phyloP scores from a whole-genome alignment of 2,797 vertebrate species.

The Eulemur mongoz region DNA sequence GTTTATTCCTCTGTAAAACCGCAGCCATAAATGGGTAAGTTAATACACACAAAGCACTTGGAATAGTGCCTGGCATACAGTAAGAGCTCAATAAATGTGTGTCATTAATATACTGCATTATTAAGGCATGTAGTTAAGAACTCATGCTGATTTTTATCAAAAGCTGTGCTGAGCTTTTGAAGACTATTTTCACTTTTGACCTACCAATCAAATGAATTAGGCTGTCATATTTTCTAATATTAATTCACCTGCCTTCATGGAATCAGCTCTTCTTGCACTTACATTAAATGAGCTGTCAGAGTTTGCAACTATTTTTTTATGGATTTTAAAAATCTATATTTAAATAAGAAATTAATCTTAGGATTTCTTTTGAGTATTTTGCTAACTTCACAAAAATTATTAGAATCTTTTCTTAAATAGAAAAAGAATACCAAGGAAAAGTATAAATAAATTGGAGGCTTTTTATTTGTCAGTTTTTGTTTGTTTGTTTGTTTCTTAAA shows the following conservation, averaged over 20 bases:
- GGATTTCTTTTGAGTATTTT: neutral
- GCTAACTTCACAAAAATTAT: neutral
- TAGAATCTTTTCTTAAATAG: neutral
- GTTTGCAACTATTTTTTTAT: neutral
- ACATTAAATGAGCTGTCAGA: neutral
- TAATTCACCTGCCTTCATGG: neutral
- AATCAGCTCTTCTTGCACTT: neutral
- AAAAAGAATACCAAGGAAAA: neutral
- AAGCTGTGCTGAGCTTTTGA: neutral
- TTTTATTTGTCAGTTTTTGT: neutral
- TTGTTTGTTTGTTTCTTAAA: neutral
- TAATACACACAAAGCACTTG: neutral
- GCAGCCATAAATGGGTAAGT: neutral
- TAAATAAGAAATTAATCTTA: neutral
- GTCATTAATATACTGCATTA: neutral
- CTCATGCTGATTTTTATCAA: neutral
- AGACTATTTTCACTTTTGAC: neutral
- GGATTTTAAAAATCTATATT: neutral
- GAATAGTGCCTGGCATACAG: neutral
- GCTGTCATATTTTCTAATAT: neutral
- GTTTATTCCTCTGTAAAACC: slow-evolving; percentile 9
- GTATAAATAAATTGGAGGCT: neutral
- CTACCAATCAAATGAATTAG: neutral
- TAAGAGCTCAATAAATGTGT: slow-evolving; percentile 5
- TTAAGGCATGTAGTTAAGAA: neutral